These are phyloP conservation scores for Hydrozoanthus tunicans DNA, from an alignment of 64 coral and sea anemone species.

Conservation along the genomic window DNA sequence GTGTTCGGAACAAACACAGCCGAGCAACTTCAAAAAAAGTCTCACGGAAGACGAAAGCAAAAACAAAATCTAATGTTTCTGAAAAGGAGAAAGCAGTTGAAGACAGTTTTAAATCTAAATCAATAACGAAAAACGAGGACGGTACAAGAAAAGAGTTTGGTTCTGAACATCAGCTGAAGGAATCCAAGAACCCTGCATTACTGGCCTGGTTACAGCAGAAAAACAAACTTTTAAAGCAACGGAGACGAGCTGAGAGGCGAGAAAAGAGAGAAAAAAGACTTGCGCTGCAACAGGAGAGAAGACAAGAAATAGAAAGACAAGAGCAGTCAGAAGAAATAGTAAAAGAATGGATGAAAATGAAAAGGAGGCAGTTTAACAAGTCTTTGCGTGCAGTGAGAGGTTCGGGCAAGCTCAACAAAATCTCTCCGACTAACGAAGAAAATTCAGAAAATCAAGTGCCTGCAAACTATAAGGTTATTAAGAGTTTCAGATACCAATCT, in stretches of 20 bases:
- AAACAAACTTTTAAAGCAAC: constrained; percentile 63
- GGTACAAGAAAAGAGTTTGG: constrained; percentile 74
- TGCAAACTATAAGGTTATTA: constrained; percentile 69
- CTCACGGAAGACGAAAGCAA: constrained; percentile 37
- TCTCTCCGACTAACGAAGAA: constrained; percentile 38
- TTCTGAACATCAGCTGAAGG: constrained; percentile 79
- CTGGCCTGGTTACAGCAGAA: constrained; percentile 83
- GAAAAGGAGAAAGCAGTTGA: constrained; percentile 5
- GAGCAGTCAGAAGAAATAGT: constrained; percentile 68
- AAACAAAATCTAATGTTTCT: constrained; percentile 21
- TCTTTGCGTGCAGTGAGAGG: neutral
- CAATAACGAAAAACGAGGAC: constrained; percentile 57
- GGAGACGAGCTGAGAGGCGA: constrained; percentile 67
- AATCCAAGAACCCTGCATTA: constrained; percentile 75
- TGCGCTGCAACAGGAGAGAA: constrained; percentile 71
- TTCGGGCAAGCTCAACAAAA: constrained; percentile 48
- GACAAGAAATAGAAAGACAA: constrained; percentile 59
- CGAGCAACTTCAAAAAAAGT: neutral
- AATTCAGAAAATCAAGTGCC: constrained; percentile 8
- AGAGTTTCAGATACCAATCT: constrained; percentile 50
- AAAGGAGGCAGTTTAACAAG: constrained; percentile 39
- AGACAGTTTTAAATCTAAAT: constrained; percentile 38
- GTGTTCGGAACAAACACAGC: neutral
- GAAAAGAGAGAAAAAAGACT: constrained; percentile 67
- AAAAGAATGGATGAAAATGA: constrained; percentile 70